phyloP scores from a whole-genome alignment of 2,888 invertebrate genomes.

The Philereme transversata region DNA sequence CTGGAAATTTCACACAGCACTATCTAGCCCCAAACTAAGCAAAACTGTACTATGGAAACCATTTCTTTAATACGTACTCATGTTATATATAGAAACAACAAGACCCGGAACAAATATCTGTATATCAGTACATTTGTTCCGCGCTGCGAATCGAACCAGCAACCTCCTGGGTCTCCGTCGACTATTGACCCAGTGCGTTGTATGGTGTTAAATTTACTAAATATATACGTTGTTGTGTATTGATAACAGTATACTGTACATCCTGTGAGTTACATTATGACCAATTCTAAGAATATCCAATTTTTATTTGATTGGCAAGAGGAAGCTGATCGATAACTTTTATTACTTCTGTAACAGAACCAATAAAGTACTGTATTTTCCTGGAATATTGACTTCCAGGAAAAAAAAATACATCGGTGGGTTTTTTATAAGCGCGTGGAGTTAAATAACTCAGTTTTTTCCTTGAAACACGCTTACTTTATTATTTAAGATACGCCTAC shows the following conservation, averaged over 20 bases:
- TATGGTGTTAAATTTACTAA: neutral
- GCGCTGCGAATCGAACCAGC: too few species aligned
- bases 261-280: conserved; percentile 8
- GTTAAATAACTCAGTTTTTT: conserved; percentile 9
- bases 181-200: too few species aligned
- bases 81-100: too few species aligned
- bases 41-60: too few species aligned
- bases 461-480: conserved; percentile 17
- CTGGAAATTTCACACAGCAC: too few species aligned
- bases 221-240: neutral
- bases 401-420: conserved; percentile 4
- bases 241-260: conserved; percentile 3
- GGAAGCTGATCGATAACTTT: conserved; percentile 21
- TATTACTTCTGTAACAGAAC: conserved; percentile 3
- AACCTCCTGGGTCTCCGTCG: too few species aligned
- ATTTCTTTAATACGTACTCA: too few species aligned
- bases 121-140: too few species aligned
- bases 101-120: too few species aligned
- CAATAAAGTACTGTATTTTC: conserved; percentile 16
- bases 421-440: conserved; percentile 10
- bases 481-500: too few species aligned
- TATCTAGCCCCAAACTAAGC: too few species aligned
- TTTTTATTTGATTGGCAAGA: conserved; percentile 10
- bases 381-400: conserved; percentile 6
- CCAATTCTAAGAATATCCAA: conserved; percentile 13